phyloP scores from a whole-genome alignment of 2,797 vertebrate genomes.

The Microcaecilia unicolor region DNA sequence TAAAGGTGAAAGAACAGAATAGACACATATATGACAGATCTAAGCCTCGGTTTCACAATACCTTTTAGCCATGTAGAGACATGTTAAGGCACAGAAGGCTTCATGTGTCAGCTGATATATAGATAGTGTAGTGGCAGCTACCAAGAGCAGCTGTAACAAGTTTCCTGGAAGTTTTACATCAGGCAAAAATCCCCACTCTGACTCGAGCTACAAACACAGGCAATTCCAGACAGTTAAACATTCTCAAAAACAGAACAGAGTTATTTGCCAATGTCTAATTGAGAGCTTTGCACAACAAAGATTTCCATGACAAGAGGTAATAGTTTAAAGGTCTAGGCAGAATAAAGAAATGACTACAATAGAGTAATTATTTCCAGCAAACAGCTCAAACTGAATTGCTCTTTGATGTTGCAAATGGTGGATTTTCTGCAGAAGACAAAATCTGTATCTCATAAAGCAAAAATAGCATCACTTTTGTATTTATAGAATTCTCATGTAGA shows the following conservation, averaged over 20 bases:
- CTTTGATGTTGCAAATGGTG: slow-evolving; percentile 6
- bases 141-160: slow-evolving; percentile 18
- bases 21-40: no score
- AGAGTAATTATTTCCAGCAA: slow-evolving; percentile 5
- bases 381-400: slow-evolving; percentile 3
- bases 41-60: no score
- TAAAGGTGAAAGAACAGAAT: no score
- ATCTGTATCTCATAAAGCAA: slow-evolving; percentile 12
- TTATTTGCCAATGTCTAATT: background rate
- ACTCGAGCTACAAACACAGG: slow-evolving; percentile 13
- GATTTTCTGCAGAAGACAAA: background rate
- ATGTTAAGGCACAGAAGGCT: no score
- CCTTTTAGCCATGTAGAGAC: no score
- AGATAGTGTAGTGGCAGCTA: slow-evolving; percentile 4
- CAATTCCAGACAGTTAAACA: slow-evolving; percentile 5
- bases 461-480: slow-evolving; percentile 1
- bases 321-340: slow-evolving; percentile 6
- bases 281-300: slow-evolving; percentile 4
- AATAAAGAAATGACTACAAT: slow-evolving; percentile 8
- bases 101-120: slow-evolving; percentile 14
- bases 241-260: slow-evolving; percentile 27
- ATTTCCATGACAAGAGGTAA: slow-evolving; percentile 21
- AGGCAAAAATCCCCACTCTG: slow-evolving; percentile 23
- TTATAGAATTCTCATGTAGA: slow-evolving; percentile 12
- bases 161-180: slow-evolving; percentile 31